phyloP scores from a whole-genome alignment of 2,113 vertebrate genomes.

The Sturnus vulgaris region DNA sequence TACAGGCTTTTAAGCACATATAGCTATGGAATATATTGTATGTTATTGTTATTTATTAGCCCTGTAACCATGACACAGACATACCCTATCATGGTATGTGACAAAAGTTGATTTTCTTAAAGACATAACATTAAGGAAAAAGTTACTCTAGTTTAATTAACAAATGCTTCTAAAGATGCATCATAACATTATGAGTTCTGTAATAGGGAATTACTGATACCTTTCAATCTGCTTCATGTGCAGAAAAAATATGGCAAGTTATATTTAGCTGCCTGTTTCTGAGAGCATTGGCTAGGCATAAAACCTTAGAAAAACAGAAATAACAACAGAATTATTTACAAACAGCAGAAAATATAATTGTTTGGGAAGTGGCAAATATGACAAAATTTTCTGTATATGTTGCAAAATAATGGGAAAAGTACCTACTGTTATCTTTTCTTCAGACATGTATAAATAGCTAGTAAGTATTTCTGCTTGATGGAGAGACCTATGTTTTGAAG shows the following conservation, averaged over 20 bases:
- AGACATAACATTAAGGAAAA: background rate
- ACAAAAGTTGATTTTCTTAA: background rate
- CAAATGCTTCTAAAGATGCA: background rate
- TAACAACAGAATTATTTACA: background rate
- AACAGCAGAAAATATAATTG: background rate
- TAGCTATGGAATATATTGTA: background rate
- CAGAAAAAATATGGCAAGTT: background rate
- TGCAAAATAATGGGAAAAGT: background rate
- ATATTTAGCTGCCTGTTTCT: background rate
- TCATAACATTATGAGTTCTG: background rate
- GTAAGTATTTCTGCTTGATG: background rate
- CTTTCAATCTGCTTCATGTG: background rate
- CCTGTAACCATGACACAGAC: background rate
- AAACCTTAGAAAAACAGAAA: background rate
- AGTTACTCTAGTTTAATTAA: background rate
- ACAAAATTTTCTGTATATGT: background rate
- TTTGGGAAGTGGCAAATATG: background rate
- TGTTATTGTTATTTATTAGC: background rate
- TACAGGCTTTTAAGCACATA: background rate
- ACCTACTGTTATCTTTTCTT: background rate
- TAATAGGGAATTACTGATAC: background rate
- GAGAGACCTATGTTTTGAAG: background rate
- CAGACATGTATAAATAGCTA: background rate
- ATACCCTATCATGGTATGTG: background rate
- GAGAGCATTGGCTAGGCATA: background rate